phyloP scores from a whole-genome alignment of 2,888 invertebrate genomes.

The Agelastica alni region DNA sequence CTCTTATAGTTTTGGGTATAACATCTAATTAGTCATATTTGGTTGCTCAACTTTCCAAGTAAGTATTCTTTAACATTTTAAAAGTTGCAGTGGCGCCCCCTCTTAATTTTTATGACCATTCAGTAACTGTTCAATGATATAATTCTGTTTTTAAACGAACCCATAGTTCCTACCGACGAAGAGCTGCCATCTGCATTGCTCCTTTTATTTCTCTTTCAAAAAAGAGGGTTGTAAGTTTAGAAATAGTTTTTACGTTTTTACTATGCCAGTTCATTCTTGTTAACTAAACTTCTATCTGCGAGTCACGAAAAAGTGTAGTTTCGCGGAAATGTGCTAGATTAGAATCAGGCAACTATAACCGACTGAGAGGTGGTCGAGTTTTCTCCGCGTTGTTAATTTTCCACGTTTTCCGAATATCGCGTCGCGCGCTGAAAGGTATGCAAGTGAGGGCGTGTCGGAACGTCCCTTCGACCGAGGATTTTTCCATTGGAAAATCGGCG shows the following conservation, averaged over 20 bases:
- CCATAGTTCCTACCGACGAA: too few species aligned
- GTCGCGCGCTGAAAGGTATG: conserved; percentile 5
- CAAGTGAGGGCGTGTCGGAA: conserved; percentile 30
- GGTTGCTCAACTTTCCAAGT: too few species aligned
- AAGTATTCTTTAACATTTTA: too few species aligned
- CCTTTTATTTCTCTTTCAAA: too few species aligned
- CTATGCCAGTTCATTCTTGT: neutral
- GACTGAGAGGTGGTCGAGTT: conserved; percentile 25
- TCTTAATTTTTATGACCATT: too few species aligned
- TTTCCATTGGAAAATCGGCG: conserved; percentile 34
- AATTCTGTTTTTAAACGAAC: too few species aligned
- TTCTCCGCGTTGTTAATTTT: neutral
- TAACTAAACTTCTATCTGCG: conserved; percentile 42
- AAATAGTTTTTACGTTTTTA: neutral
- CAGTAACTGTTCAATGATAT: too few species aligned
- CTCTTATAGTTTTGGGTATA: too few species aligned
- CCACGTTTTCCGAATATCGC: conserved; percentile 1
- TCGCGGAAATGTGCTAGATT: conserved; percentile 46
- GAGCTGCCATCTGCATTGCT: too few species aligned
- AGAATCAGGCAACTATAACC: conserved; percentile 40
- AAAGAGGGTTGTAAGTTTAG: too few species aligned
- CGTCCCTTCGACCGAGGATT: conserved; percentile 40
- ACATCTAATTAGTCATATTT: too few species aligned
- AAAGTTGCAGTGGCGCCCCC: too few species aligned
- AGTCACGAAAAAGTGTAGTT: conserved; percentile 47